Conservation (phyloP, 1,140 invertebrate genomes). For the Drosophila nannoptera region DNA sequence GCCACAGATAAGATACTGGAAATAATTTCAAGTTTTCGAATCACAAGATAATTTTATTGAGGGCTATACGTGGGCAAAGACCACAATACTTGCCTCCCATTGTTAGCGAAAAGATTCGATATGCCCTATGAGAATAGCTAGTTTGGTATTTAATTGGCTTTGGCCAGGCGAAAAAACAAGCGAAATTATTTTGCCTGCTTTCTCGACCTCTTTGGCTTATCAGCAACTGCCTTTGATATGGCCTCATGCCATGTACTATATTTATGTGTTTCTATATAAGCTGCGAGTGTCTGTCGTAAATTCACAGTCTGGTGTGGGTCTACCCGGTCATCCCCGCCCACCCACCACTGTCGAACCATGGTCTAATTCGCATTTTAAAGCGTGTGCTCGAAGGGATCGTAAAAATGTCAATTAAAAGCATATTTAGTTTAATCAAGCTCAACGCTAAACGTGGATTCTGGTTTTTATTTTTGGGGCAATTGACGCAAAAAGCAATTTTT, state of each 20-base stretch:
- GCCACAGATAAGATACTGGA: conserved; percentile 30
- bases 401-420: conserved; percentile 70
- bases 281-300: conserved; percentile 7
- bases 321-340: background rate
- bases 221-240: conserved; percentile 37
- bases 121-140: background rate
- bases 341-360: too few relatives aligned
- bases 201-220: conserved; percentile 12
- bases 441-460: too few relatives aligned
- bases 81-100: conserved; percentile 13
- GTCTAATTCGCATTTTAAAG: background rate
- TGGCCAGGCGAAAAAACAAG: conserved; percentile 16
- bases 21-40: background rate
- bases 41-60: too few relatives aligned
- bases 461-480: too few relatives aligned
- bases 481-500: background rate
- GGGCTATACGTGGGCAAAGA: conserved; percentile 31
- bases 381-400: conserved; percentile 35
- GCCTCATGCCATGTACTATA: conserved; percentile 34
- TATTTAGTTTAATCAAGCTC: conserved; percentile 44
- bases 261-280: conserved; percentile 15
- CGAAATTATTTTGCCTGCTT: conserved; percentile 6
- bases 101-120: background rate
- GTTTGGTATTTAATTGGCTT: conserved; percentile 11
- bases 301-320: conserved; percentile 5